A percentile compares a stretch with the other conserved stretches of the same genome.
phyloP scores from a whole-genome alignment of 2,888 invertebrate genomes.

The Aleiodes leptofemur region DNA sequence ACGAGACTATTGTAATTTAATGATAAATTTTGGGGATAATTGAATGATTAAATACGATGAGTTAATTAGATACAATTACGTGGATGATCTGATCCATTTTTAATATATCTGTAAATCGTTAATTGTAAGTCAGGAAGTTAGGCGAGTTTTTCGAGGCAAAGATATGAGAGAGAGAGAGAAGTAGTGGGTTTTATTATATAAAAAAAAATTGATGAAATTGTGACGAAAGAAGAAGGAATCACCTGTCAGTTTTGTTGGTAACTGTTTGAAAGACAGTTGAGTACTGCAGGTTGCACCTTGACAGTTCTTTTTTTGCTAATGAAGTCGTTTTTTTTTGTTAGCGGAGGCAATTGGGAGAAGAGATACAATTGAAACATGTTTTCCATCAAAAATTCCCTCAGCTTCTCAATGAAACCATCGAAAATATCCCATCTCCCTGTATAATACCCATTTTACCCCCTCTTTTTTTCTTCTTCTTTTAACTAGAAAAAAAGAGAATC shows the following conservation, averaged over 20 bases:
- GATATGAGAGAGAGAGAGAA: too few species aligned
- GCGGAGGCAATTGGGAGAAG: neutral
- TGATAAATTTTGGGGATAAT: neutral
- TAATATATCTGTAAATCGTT: neutral
- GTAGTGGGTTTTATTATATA: neutral
- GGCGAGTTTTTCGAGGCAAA: neutral
- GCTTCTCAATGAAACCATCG: neutral
- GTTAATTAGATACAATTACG: constrained; percentile 32
- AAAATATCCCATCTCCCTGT: neutral
- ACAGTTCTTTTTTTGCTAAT: neutral
- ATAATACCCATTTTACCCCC: too few species aligned
- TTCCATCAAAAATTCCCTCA: neutral
- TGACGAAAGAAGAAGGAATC: constrained; percentile 1
- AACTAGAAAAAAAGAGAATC: neutral
- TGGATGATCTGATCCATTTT: neutral
- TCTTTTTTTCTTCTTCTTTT: neutral
- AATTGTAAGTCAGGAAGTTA: constrained; percentile 12
- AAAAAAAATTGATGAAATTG: constrained; percentile 21
- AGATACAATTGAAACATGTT: neutral
- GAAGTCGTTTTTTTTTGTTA: too few species aligned
- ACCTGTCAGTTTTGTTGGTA: constrained; percentile 14
- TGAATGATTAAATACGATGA: neutral
- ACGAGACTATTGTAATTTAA: too few species aligned
- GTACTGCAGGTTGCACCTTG: constrained; percentile 28
- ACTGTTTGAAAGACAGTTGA: neutral